Percentiles rank a stretch among this genome's conserved stretches.
These are phyloP conservation scores for Gyrodactylus salaris DNA, from an alignment of 1,140 invertebrate genomes.

Conservation along the genomic window DNA sequence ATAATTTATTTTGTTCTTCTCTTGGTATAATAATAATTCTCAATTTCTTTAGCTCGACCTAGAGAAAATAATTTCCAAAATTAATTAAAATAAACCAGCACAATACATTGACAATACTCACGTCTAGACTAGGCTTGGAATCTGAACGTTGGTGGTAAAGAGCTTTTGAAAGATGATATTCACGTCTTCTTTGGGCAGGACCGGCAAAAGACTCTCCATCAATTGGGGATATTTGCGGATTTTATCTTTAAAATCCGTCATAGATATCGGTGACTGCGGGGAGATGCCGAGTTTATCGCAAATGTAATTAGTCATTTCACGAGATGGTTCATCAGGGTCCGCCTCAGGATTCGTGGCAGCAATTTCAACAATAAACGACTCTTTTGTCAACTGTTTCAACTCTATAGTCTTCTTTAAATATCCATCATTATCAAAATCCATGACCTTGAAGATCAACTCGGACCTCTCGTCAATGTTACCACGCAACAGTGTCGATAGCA, in stretches of 20 bases:
- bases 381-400: not conserved
- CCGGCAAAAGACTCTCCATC: not conserved
- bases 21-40: too few relatives aligned
- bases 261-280: not conserved
- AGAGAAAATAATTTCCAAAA: too few relatives aligned
- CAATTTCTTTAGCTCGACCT: too few relatives aligned
- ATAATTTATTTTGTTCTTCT: too few relatives aligned
- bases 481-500: not conserved
- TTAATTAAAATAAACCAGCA: too few relatives aligned
- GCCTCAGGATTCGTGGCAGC: not conserved
- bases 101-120: too few relatives aligned
- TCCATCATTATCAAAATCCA: slow-evolving; percentile 4
- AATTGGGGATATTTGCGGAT: not conserved
- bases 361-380: not conserved
- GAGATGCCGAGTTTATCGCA: not conserved
- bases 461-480: slow-evolving; percentile 1
- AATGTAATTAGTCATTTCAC: not conserved
- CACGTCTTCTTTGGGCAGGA: not conserved
- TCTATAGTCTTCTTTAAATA: not conserved
- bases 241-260: not conserved
- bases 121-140: not conserved
- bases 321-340: not conserved
- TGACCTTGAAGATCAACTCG: not conserved
- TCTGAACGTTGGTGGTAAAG: not conserved
- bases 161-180: not conserved